These are phyloP conservation scores for Sciurus vulgaris DNA, from an alignment of 2,797 vertebrate species.

Conservation along the genomic window DNA sequence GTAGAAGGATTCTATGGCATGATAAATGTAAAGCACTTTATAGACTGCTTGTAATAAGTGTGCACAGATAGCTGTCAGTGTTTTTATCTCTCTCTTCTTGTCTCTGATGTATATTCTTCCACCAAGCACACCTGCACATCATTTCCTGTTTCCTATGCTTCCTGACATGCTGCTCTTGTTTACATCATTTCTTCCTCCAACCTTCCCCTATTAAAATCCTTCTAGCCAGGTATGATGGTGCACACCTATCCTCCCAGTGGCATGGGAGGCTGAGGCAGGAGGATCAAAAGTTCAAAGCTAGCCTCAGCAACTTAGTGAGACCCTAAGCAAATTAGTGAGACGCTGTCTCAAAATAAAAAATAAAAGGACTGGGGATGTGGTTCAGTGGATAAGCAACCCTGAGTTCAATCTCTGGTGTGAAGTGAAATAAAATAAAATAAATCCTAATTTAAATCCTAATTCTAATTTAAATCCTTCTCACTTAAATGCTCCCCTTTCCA, in stretches of 20 bases:
- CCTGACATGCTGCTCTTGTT: neutral
- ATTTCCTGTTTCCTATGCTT: neutral
- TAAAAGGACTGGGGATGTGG: too few relatives aligned
- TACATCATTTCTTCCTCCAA: neutral
- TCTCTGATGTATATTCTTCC: conserved; percentile 29
- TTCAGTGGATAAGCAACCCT: too few relatives aligned
- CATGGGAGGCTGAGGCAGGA: too few relatives aligned
- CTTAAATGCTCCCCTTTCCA: neutral
- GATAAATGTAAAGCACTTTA: neutral
- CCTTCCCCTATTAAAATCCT: neutral
- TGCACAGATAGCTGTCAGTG: neutral
- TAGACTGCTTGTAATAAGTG: neutral
- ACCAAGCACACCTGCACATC: neutral
- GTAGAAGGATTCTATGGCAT: neutral
- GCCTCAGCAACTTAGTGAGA: too few relatives aligned
- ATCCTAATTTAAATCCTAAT: too few relatives aligned
- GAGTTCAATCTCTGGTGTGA: too few relatives aligned
- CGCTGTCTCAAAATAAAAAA: too few relatives aligned
- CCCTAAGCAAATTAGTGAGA: too few relatives aligned
- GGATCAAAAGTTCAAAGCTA: too few relatives aligned
- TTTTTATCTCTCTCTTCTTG: neutral
- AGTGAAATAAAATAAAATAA: too few relatives aligned
- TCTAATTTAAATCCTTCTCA: neutral
- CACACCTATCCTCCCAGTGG: too few relatives aligned
- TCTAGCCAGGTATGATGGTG: neutral